Percentiles rank a stretch among this genome's conserved stretches.
phyloP scores from a whole-genome alignment of 2,797 vertebrate genomes.

The Emydoidea blandingii region DNA sequence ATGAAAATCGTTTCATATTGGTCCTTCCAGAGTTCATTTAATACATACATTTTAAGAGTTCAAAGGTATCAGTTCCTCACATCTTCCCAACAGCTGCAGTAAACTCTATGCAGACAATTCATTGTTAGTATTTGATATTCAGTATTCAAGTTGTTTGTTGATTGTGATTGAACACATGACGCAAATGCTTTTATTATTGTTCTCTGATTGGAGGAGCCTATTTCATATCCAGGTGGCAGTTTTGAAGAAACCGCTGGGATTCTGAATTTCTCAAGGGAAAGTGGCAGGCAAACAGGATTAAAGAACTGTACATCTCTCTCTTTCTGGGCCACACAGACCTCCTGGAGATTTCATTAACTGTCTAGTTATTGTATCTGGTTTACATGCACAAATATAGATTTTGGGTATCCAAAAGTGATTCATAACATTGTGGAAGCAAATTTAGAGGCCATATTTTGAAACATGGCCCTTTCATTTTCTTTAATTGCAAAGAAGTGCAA shows the following conservation, averaged over 20 bases:
- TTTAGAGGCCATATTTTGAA: fast-evolving
- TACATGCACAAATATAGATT: background rate
- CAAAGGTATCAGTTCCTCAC: background rate
- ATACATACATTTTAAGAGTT: background rate
- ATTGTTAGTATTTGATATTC: background rate
- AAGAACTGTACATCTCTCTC: background rate
- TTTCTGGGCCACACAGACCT: background rate
- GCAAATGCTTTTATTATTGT: background rate
- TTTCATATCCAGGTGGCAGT: background rate
- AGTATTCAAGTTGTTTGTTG: background rate
- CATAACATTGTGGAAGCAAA: background rate
- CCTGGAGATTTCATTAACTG: background rate
- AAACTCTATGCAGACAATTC: background rate
- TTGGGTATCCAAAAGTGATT: background rate
- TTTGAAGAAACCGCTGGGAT: background rate
- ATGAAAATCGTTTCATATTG: background rate
- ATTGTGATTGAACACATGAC: background rate
- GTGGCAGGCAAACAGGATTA: background rate
- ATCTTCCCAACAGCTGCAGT: background rate
- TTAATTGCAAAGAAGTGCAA: background rate
- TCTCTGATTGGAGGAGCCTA: background rate
- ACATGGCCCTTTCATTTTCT: background rate
- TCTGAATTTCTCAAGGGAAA: background rate
- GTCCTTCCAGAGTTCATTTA: background rate
- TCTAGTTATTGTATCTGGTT: background rate